phyloP scores from a whole-genome alignment of 2,113 vertebrate species.

The Pogona vitticeps region DNA sequence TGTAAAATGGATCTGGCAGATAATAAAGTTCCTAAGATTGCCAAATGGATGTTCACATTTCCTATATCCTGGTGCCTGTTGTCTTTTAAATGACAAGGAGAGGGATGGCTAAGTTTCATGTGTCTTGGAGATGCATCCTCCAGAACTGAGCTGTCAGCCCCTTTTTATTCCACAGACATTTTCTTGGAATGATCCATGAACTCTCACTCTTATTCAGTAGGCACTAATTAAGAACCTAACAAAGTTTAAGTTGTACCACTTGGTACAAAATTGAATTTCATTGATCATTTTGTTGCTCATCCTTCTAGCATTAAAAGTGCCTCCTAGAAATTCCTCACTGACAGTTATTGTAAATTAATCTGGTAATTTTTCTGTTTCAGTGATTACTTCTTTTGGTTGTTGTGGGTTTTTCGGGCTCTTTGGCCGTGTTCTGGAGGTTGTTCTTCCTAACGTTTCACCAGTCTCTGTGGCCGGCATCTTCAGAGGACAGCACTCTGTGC shows the following conservation, averaged over 20 bases:
- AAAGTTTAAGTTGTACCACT: background rate
- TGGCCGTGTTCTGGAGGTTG: too few relatives aligned
- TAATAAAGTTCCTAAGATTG: background rate
- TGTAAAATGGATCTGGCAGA: background rate
- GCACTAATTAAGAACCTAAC: conserved; percentile 16
- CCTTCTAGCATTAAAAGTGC: background rate
- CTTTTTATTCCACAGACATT: conserved; percentile 12
- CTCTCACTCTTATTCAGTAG: conserved; percentile 1
- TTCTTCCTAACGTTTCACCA: too few relatives aligned
- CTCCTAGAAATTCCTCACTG: background rate
- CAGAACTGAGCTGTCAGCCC: background rate
- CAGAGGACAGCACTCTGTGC: too few relatives aligned
- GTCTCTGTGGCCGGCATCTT: too few relatives aligned
- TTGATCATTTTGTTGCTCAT: conserved; percentile 13
- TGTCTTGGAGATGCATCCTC: background rate
- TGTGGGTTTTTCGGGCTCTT: too few relatives aligned
- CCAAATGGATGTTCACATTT: background rate
- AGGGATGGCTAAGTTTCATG: background rate
- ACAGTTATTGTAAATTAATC: conserved; percentile 14
- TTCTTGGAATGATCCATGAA: conserved; percentile 8
- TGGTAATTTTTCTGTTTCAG: background rate
- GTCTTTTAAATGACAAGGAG: background rate
- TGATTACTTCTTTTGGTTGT: conserved; percentile 1
- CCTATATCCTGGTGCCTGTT: background rate
- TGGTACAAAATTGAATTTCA: conserved; percentile 18